phyloP scores from a whole-genome alignment of 2,113 vertebrate genomes.

The Amblyornis subalaris region DNA sequence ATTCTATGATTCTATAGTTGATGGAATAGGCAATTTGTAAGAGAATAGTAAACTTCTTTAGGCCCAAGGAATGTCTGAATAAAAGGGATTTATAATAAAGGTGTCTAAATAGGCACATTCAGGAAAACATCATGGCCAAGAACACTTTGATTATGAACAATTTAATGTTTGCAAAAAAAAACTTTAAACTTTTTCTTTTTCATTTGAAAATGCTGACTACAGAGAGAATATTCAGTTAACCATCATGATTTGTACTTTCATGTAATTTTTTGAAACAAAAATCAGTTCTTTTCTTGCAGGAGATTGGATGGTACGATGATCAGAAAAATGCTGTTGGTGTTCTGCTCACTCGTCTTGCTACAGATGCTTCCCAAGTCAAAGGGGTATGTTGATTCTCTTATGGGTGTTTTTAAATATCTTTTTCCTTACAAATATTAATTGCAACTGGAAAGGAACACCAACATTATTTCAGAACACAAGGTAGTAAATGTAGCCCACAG shows the following conservation, averaged over 20 bases:
- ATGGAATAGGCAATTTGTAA: not conserved
- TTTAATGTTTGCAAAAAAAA: not conserved
- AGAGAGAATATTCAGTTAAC: not conserved
- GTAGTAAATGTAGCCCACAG: not conserved
- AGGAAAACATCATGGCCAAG: not conserved
- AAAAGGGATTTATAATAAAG: not conserved
- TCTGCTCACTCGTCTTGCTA: conserved; percentile 78
- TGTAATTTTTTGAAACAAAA: not conserved
- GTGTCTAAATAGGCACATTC: not conserved
- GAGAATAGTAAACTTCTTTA: not conserved
- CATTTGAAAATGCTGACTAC: not conserved
- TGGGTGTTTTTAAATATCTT: not conserved
- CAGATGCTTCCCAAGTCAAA: conserved; percentile 78
- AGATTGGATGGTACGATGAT: conserved; percentile 77
- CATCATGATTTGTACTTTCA: not conserved
- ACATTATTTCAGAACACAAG: not conserved
- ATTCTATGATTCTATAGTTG: not conserved
- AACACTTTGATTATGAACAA: not conserved
- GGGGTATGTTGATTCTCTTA: conserved; percentile 57
- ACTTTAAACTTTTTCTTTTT: not conserved
- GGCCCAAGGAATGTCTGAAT: not conserved
- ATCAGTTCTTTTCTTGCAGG: conserved; percentile 20
- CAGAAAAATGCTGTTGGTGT: conserved; percentile 71
- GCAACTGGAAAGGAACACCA: not conserved
- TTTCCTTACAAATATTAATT: not conserved